Evolutionary conservation across 2,113 vertebrate genomes (phyloP).

Genomic region (Zosterops borbonicus): DNA sequence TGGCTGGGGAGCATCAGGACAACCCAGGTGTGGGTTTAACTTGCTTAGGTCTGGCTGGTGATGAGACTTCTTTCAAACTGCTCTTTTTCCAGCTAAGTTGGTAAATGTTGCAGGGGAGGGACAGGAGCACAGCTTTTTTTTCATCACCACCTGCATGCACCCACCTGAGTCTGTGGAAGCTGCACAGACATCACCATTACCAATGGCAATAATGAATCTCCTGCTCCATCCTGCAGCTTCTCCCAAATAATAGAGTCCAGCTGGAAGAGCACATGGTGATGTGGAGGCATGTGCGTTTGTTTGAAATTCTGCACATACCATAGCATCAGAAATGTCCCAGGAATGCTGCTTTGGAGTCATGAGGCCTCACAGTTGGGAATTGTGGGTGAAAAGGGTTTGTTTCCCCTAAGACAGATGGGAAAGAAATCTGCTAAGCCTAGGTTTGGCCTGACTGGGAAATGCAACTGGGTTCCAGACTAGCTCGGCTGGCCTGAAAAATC

Average conservation of each 20-base stretch:
- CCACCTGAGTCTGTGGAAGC: not conserved
- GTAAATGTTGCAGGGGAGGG: not conserved
- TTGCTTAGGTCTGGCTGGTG: not conserved
- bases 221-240: not conserved
- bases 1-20: not conserved
- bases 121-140: not conserved
- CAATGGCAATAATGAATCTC: not conserved
- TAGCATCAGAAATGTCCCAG: not conserved
- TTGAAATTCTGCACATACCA: not conserved
- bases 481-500: not conserved
- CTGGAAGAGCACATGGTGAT: not conserved
- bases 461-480: not conserved
- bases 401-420: not conserved
- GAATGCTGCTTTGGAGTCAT: not conserved
- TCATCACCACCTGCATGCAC: not conserved
- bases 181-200: accelerated
- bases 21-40: not conserved
- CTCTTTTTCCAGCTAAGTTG: not conserved
- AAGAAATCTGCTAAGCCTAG: not conserved
- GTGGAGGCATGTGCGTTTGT: not conserved
- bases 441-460: not conserved
- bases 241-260: not conserved
- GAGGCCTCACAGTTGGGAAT: not conserved
- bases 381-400: not conserved
- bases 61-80: not conserved